Conservation (phyloP, 2,797 vertebrate species). For the Masticophis lateralis region DNA sequence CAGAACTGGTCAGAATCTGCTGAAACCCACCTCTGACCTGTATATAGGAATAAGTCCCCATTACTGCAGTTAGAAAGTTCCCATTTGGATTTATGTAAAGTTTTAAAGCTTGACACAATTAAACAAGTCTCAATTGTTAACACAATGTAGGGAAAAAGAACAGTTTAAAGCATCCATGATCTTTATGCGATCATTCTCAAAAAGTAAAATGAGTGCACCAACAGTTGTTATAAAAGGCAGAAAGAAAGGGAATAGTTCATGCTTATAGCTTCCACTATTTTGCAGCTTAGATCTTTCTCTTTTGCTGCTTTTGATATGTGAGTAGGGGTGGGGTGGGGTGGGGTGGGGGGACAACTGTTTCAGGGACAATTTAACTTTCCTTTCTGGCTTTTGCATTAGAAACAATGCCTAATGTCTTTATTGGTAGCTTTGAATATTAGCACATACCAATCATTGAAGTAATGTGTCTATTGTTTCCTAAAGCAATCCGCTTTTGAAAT, state of each 20-base stretch:
- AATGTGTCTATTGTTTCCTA: slow-evolving; percentile 18
- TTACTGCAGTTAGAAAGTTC: not conserved
- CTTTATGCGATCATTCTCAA: not conserved
- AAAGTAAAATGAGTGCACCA: not conserved
- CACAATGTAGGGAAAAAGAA: fast-evolving
- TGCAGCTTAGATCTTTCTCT: not conserved
- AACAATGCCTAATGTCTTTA: not conserved
- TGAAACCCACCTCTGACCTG: too few relatives aligned
- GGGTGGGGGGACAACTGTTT: not conserved
- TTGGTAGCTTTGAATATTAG: slow-evolving; percentile 12
- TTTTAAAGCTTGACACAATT: not conserved
- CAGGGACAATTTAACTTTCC: slow-evolving; percentile 5
- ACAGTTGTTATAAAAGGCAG: not conserved
- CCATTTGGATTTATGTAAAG: not conserved
- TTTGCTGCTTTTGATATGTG: not conserved
- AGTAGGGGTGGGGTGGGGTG: not conserved
- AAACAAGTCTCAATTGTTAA: not conserved
- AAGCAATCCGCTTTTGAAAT: not conserved
- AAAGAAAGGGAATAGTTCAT: not conserved
- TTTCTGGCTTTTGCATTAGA: slow-evolving; percentile 10
- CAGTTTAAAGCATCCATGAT: not conserved
- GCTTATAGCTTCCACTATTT: not conserved
- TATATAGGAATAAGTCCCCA: not conserved
- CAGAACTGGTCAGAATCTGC: too few relatives aligned
- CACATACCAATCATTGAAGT: not conserved